Percentiles rank a stretch among this genome's conserved stretches.
Conservation (phyloP, 2,888 invertebrate genomes). For the Nomada ferruginata region DNA sequence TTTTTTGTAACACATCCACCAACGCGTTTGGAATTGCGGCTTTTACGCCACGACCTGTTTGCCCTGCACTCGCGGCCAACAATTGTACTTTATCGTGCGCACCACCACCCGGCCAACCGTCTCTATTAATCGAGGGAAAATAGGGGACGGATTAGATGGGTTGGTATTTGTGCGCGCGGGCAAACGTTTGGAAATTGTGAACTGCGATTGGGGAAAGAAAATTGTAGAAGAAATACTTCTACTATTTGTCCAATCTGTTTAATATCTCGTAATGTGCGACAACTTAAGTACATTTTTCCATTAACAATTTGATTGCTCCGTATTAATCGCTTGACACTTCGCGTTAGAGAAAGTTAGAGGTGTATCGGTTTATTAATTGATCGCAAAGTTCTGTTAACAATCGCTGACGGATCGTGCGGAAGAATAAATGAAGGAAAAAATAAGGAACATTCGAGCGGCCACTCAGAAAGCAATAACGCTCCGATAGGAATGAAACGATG, state of each 20-base stretch:
- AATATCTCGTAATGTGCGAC: no score
- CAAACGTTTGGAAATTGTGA: background rate
- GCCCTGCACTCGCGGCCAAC: conserved; percentile 48
- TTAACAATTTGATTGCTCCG: no score
- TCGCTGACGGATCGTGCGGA: no score
- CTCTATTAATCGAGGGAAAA: conserved; percentile 62
- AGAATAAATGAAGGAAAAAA: background rate
- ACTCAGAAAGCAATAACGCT: background rate
- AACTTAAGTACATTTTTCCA: no score
- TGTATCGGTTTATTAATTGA: no score
- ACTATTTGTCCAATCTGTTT: background rate
- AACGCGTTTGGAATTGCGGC: conserved; percentile 42
- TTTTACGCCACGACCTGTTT: conserved; percentile 55
- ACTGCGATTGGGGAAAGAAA: background rate
- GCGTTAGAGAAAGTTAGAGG: no score
- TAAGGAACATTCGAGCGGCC: background rate
- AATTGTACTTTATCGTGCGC: conserved; percentile 55
- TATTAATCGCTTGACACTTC: no score
- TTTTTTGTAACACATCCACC: conserved; percentile 79
- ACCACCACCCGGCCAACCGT: conserved; percentile 49
- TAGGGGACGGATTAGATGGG: conserved; percentile 9
- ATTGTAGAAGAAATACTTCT: no score
- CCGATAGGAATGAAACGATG: background rate
- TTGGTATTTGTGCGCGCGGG: background rate
- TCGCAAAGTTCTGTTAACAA: no score